Evolutionary conservation across 2,888 invertebrate genomes (phyloP), one percentile per base, ranked within the genome.

Genomic region (Cryptocephalus moraei): DNA sequence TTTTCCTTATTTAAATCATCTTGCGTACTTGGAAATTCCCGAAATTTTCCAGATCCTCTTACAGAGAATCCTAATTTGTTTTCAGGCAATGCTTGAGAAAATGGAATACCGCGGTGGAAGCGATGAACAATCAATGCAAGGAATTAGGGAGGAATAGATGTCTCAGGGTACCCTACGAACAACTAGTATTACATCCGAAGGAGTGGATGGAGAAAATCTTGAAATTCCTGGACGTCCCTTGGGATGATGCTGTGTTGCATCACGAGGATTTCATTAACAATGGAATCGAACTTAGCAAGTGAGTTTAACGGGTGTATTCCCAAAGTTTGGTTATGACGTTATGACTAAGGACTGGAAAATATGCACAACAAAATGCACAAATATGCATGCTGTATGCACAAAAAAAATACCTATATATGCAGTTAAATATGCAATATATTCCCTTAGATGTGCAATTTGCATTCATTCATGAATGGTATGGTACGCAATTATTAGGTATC

Each of bases 181-280:
- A 95, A 73, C 79, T 99, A 63, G 96, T 97, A 60, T 79, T 99
- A 59, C 92, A 93, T 73, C 97, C 97, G 8, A 82, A 82, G 54
- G 77, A 80, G 55, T 90, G 91, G 81, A 84, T 97, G 87, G 80
- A 82, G 56, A 81, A 83, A 66, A 91, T 96, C 63, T 77, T 95
- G 32, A 75, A 76, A 55, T 99, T 95, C 73, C 79, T 99, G 52
- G 86, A 86, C 58, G 79, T 99, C 59, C 90, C 90, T 34, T 99
- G 97, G 97, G 84, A 91, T 73, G 90, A 91, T 56, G 85, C 90
- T 41, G 95, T 99, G 52, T 79, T 99, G 62, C 95, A 97, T 74
- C 99, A 99, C 75, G 94, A 99, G 73, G 88, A 91, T 66, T 89
- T 88, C 70, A 94, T 99, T 69, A 95, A 96, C 73, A 93, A 94